Evolutionary conservation across 2,113 vertebrate species (phyloP).

Genomic region (Ictalurus furcatus): DNA sequence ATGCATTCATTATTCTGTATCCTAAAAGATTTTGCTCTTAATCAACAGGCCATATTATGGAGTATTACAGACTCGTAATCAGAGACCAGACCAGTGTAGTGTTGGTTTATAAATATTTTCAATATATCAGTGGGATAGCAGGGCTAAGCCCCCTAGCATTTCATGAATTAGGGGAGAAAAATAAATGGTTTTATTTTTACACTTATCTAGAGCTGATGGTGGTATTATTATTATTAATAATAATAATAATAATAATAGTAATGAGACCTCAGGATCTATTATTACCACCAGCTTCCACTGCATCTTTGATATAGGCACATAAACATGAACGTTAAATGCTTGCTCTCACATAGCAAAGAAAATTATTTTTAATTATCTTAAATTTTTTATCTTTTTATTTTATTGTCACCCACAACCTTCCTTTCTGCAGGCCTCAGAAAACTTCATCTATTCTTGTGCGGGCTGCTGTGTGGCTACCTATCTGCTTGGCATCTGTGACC

Average conservation of each 20-base stretch:
- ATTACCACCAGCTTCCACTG: background rate
- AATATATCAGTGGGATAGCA: background rate
- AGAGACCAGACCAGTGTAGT: background rate
- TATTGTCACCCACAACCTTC: background rate
- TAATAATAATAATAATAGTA: too few species aligned
- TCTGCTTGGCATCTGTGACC: constrained; percentile 94
- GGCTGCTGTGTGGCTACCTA: constrained; percentile 98
- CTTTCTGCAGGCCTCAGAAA: constrained; percentile 86
- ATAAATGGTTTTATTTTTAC: background rate
- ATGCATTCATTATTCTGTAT: background rate
- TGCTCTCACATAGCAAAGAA: background rate
- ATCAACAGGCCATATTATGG: background rate
- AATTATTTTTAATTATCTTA: background rate
- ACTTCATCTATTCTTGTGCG: constrained; percentile 98
- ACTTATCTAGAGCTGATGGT: background rate
- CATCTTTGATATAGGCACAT: background rate
- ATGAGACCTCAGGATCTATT: background rate
- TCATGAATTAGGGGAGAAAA: background rate
- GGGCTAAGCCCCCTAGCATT: background rate
- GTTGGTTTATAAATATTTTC: background rate
- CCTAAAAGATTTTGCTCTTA: background rate
- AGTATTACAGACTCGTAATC: background rate
- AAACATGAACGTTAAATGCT: background rate
- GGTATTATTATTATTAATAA: too few species aligned
- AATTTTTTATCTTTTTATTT: background rate